These are phyloP conservation scores for Setophaga petechia DNA, from an alignment of 2,113 vertebrate genomes.

Conservation along the genomic window DNA sequence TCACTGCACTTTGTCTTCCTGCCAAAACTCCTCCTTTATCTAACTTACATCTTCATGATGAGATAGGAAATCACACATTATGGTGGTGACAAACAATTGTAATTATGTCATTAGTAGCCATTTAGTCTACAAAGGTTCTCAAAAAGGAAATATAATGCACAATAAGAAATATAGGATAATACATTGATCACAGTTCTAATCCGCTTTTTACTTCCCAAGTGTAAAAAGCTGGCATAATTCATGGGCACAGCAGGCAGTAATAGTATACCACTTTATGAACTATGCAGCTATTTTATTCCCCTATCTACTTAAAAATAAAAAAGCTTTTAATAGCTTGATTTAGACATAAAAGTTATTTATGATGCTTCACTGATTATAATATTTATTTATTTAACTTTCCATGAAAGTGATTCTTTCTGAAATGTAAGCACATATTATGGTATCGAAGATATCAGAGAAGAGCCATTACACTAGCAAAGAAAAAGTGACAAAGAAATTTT, in stretches of 20 bases:
- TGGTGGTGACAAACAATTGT: constrained; percentile 93
- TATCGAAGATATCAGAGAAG: constrained; percentile 14
- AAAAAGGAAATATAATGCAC: constrained; percentile 78
- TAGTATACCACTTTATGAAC: constrained; percentile 80
- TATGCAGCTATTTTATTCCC: constrained; percentile 80
- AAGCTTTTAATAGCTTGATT: constrained; percentile 83
- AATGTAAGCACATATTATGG: constrained; percentile 39
- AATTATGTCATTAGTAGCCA: constrained; percentile 92
- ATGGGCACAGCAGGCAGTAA: constrained; percentile 81
- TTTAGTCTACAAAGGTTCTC: constrained; percentile 85
- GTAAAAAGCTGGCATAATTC: constrained; percentile 82
- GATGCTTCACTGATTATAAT: constrained; percentile 77
- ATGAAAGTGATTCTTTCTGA: constrained; percentile 67
- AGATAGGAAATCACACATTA: constrained; percentile 92
- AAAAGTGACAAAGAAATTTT: background rate
- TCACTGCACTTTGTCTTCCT: constrained; percentile 90
- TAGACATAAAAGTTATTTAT: constrained; percentile 83
- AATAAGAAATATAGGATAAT: constrained; percentile 82
- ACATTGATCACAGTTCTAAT: constrained; percentile 81
- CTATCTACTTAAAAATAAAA: constrained; percentile 84
- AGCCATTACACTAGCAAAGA: background rate
- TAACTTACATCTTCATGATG: constrained; percentile 91
- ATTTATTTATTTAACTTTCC: constrained; percentile 75
- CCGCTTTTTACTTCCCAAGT: constrained; percentile 78
- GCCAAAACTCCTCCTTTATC: constrained; percentile 93